These are phyloP conservation scores for Excalfactoria chinensis DNA, from an alignment of 2,113 vertebrate species.

Conservation along the genomic window DNA sequence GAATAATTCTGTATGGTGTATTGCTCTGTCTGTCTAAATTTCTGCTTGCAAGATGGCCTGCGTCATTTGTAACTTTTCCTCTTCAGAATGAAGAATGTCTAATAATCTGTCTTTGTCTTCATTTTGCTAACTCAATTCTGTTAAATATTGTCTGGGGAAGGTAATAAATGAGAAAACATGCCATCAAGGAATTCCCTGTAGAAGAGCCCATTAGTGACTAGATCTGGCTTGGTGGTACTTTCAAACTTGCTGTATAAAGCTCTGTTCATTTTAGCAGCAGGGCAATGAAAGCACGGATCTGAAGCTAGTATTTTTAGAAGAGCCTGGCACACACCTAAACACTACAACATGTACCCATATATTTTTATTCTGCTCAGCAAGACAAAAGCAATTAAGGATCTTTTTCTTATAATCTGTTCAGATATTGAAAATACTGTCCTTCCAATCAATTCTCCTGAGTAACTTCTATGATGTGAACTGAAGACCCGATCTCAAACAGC, in stretches of 20 bases:
- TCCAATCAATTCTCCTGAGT: neutral
- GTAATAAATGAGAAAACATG: constrained; percentile 34
- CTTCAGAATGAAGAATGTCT: neutral
- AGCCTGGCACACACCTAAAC: neutral
- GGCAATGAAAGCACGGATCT: neutral
- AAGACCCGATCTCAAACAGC: neutral
- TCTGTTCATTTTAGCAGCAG: neutral
- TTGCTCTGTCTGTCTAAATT: neutral
- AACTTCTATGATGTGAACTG: neutral
- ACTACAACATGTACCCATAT: neutral
- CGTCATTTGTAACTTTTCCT: constrained; percentile 9
- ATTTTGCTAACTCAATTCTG: neutral
- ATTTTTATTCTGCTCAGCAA: neutral
- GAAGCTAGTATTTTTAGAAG: neutral
- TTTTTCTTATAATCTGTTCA: neutral
- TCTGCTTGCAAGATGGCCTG: neutral
- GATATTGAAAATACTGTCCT: neutral
- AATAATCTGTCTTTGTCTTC: constrained; percentile 34
- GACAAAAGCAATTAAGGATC: neutral
- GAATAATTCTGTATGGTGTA: neutral
- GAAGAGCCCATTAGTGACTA: neutral
- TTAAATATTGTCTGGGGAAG: constrained; percentile 12
- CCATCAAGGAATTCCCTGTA: constrained; percentile 4
- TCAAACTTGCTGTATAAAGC: neutral
- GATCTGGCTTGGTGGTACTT: neutral